Evolutionary conservation across 2,888 invertebrate genomes (phyloP), one percentile per base, ranked within the genome.

Genomic region (Caenorhabditis parvicauda): DNA sequence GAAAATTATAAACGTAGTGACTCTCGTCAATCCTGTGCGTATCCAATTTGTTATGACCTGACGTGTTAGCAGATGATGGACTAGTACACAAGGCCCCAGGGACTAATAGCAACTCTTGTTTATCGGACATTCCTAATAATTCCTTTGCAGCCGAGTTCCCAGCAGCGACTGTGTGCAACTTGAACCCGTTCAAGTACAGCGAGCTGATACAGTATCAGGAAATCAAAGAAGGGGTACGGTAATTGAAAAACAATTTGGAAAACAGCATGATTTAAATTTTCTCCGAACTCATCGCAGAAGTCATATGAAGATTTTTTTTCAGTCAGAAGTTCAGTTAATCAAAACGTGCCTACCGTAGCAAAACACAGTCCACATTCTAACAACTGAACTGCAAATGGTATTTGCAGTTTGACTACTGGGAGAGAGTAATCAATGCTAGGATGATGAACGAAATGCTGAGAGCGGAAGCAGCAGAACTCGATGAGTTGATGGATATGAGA

Each of bases 131-230:
- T n/a, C n/a, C n/a, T n/a, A n/a, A n/a, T n/a, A n/a, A n/a, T n/a
- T n/a, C n/a, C n/a, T n/a, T 53, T 58, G 21, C 45, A 59, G 61
- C 61, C 1, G 57, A 57, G 14, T 62, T 62, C 43, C 61, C 61
- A n/a, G 67, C 64, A 1, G 67, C 68, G 0, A 72, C 72, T n/a
- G 67, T 72, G 21, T 72, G 72, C 56, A 69, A 69, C 47, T 42
- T 67, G 51, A 72, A 72, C 45, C 65, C 72, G 6, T 69, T 67
- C 56, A 72, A 71, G 35, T 63, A 54, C 32, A 76, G 76, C 45
- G 73, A 80, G 54, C 60, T 79, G 12, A 67, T 66, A 32, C 65
- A 75, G 49, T 79, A 72, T 44, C 64, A 79, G 32, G 77, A 80
- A 48, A 74, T 79, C 21, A 71, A 66, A 39, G 70, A 76, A 38